Evolutionary conservation across 2,888 invertebrate genomes (phyloP).

Genomic region (Peribatodes rhomboidaria): DNA sequence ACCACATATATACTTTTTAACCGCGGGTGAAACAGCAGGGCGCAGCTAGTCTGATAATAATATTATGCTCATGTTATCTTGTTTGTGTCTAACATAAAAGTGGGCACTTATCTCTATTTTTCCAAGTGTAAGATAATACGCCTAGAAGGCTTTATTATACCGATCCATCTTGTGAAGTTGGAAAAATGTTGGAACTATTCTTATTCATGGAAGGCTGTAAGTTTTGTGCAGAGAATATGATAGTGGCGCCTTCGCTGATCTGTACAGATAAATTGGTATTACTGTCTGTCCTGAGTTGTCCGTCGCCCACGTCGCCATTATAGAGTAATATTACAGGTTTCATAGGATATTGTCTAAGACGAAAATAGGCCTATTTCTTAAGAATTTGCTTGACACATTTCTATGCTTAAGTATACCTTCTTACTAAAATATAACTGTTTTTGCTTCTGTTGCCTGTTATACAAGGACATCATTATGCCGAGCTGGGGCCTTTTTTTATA

Average conservation of each 20-base stretch:
- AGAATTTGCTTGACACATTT: too few relatives aligned
- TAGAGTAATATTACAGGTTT: constrained; percentile 23
- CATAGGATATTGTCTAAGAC: neutral
- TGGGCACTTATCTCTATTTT: constrained; percentile 7
- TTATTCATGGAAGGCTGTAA: neutral
- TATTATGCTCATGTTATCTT: too few relatives aligned
- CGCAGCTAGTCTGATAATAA: too few relatives aligned
- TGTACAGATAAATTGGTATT: neutral
- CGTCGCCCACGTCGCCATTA: constrained; percentile 22
- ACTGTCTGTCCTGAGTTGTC: neutral
- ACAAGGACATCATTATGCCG: too few relatives aligned
- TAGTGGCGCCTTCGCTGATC: neutral
- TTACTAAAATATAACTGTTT: too few relatives aligned
- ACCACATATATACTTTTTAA: too few relatives aligned
- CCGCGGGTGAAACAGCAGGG: too few relatives aligned
- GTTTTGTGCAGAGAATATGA: neutral
- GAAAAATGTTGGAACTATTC: neutral
- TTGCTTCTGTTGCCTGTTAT: too few relatives aligned
- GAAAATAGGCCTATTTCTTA: neutral
- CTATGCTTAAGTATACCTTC: too few relatives aligned
- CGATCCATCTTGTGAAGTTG: neutral
- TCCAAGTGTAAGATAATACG: constrained; percentile 5
- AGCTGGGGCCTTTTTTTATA: too few relatives aligned
- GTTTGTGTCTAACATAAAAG: neutral
- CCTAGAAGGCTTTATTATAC: neutral